Conservation (phyloP, 2,888 invertebrate genomes). For the Apotomis turbidana region DNA sequence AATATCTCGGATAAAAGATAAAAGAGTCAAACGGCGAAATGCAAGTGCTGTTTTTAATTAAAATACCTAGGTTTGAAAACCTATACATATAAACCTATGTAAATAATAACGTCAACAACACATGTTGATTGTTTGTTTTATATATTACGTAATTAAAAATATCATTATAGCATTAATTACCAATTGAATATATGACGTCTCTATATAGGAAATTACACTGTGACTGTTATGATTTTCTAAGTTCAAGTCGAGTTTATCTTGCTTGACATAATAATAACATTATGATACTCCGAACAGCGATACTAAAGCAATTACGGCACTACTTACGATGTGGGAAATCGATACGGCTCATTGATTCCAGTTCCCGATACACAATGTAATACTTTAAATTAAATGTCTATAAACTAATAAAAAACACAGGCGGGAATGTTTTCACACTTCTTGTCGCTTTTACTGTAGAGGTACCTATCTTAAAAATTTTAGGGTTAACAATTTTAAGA, state of each 20-base stretch:
- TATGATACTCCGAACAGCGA: constrained; percentile 28
- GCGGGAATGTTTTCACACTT: neutral
- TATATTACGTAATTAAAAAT: too few species aligned
- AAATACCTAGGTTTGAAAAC: too few species aligned
- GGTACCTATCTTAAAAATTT: too few species aligned
- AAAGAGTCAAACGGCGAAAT: too few species aligned
- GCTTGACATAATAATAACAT: constrained; percentile 39
- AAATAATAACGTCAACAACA: too few species aligned
- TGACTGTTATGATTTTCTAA: constrained; percentile 32
- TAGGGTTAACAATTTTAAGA: too few species aligned
- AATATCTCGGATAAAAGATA: too few species aligned
- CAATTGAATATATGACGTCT: neutral
- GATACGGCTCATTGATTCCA: constrained; percentile 31
- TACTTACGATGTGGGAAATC: constrained; percentile 32
- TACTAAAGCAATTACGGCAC: constrained; percentile 27
- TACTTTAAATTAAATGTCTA: constrained; percentile 6
- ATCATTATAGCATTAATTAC: neutral
- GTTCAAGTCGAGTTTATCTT: constrained; percentile 35
- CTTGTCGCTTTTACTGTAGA: neutral
- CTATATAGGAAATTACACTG: constrained; percentile 16
- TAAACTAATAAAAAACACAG: neutral
- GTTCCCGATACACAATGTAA: neutral
- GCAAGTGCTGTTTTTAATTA: too few species aligned
- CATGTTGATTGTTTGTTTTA: too few species aligned
- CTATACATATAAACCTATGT: too few species aligned